Evolutionary conservation across 2,797 vertebrate species (phyloP).

Genomic region (Alectoris magna): DNA sequence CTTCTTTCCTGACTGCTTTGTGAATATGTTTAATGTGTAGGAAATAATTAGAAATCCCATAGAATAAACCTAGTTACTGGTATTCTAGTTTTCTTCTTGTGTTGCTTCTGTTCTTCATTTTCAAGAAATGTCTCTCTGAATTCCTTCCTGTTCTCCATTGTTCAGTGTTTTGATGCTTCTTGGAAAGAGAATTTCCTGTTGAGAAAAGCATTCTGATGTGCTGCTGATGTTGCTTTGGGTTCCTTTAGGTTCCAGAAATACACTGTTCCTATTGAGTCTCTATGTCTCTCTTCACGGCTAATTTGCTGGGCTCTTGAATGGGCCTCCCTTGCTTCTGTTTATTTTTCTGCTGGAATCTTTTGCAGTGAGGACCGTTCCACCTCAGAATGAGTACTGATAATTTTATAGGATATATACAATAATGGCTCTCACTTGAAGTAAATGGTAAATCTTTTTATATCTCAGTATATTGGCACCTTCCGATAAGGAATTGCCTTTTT

Average conservation of each 20-base stretch:
- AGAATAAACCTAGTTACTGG: neutral
- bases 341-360: no score
- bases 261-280: accelerated
- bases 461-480: neutral
- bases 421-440: neutral
- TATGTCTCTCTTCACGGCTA: neutral
- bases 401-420: neutral
- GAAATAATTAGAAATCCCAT: neutral
- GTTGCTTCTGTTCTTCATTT: neutral
- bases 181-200: neutral
- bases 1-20: no score
- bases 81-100: neutral
- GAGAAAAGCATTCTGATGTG: neutral
- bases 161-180: neutral
- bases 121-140: neutral
- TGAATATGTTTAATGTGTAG: neutral
- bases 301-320: neutral
- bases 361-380: neutral
- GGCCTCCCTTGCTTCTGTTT: no score
- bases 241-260: neutral
- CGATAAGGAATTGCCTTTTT: neutral
- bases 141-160: neutral
- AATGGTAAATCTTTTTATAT: neutral
- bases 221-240: neutral
- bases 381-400: neutral